These are phyloP conservation scores for Lasioglossum calceatum DNA, from an alignment of 2,888 invertebrate genomes.

Conservation along the genomic window DNA sequence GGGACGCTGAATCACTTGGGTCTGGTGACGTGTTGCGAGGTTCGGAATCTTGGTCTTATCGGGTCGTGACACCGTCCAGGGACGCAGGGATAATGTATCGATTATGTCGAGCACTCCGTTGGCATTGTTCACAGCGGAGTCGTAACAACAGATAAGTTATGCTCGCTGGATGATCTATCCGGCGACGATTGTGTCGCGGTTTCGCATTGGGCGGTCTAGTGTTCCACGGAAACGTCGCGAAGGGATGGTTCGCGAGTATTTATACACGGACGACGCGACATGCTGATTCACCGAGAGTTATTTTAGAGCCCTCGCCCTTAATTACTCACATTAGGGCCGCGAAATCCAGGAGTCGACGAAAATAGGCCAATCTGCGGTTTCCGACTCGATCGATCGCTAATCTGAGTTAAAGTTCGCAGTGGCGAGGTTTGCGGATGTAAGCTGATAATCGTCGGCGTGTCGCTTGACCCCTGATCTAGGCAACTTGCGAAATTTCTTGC, in stretches of 20 bases:
- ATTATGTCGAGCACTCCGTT: background rate
- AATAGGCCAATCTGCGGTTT: background rate
- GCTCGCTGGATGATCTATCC: constrained; percentile 36
- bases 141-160: constrained; percentile 57
- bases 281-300: constrained; percentile 68
- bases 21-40: too few relatives aligned
- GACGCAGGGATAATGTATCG: background rate
- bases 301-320: background rate
- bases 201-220: constrained; percentile 59
- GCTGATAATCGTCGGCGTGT: background rate
- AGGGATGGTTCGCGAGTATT: constrained; percentile 71
- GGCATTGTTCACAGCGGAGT: constrained; percentile 36
- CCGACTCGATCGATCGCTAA: background rate
- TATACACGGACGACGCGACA: constrained; percentile 64
- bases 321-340: background rate
- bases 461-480: background rate
- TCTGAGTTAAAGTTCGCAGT: background rate
- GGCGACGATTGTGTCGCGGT: constrained; percentile 58
- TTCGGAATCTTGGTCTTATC: too few relatives aligned
- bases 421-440: background rate
- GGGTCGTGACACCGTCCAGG: too few relatives aligned
- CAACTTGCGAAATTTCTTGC: background rate
- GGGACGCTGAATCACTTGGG: too few relatives aligned
- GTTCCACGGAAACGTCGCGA: constrained; percentile 50
- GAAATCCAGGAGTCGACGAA: background rate